These are phyloP conservation scores for Bombus impatiens DNA, from an alignment of 1,140 invertebrate species.

Conservation along the genomic window DNA sequence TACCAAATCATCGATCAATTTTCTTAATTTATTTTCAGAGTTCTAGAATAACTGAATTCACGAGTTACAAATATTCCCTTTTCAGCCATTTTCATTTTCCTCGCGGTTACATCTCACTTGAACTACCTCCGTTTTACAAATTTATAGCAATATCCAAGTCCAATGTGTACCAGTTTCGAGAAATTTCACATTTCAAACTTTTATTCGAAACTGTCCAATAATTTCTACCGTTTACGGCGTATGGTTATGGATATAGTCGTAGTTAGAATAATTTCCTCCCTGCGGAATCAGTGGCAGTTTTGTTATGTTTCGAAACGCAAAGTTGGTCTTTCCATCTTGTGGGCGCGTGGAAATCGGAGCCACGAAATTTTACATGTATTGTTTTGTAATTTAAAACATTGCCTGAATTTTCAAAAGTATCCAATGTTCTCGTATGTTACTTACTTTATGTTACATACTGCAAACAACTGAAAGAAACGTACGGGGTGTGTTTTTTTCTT, in stretches of 20 bases:
- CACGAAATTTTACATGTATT: neutral
- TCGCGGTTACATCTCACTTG: neutral
- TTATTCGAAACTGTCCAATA: conserved; percentile 9
- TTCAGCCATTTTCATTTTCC: neutral
- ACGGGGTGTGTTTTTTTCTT: no score
- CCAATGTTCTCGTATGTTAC: neutral
- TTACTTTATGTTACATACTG: neutral
- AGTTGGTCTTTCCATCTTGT: neutral
- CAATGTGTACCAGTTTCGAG: neutral
- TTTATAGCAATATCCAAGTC: neutral
- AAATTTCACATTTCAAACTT: conserved; percentile 19
- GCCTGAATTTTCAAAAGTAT: neutral
- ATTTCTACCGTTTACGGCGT: conserved; percentile 3
- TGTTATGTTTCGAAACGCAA: neutral
- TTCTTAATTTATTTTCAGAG: neutral
- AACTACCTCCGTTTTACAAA: neutral
- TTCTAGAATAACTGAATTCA: neutral
- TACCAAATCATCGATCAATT: neutral
- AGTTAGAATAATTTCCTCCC: conserved; percentile 11
- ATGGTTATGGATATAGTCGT: neutral
- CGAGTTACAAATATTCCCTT: neutral
- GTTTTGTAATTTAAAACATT: neutral
- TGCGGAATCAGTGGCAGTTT: conserved; percentile 1
- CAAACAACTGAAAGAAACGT: no score
- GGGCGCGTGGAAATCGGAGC: neutral